These are phyloP conservation scores for Spilosoma lubricipeda DNA, from an alignment of 2,888 invertebrate species.

Conservation along the genomic window DNA sequence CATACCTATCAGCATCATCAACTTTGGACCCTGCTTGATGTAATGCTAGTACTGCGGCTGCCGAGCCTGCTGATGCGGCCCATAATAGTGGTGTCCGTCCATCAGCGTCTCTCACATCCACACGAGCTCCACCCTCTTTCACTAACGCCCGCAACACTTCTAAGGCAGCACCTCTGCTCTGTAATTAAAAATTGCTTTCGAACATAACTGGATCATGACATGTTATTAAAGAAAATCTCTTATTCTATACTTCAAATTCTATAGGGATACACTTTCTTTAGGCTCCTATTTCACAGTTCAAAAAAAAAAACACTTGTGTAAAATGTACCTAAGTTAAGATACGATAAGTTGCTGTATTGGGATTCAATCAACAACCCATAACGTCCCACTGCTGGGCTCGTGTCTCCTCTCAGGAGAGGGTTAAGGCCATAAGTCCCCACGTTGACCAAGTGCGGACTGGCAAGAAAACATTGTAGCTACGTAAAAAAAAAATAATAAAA, in stretches of 20 bases:
- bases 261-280: too few species aligned
- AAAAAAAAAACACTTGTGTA: too few species aligned
- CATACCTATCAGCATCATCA: conserved; percentile 91
- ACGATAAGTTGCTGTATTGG: background rate
- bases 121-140: conserved; percentile 91
- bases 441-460: too few species aligned
- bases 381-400: too few species aligned
- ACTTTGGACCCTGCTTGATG: conserved; percentile 95
- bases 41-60: conserved; percentile 95
- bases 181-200: conserved; percentile 8
- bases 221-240: background rate
- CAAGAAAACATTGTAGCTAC: too few species aligned
- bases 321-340: background rate
- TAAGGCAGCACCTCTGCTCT: conserved; percentile 88
- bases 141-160: conserved; percentile 93
- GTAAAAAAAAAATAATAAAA: too few species aligned
- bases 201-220: background rate
- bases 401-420: too few species aligned
- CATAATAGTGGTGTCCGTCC: conserved; percentile 97
- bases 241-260: too few species aligned
- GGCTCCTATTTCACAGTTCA: too few species aligned
- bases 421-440: too few species aligned
- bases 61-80: conserved; percentile 98
- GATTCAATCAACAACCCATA: too few species aligned
- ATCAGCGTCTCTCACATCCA: conserved; percentile 96